Base-by-base conservation (phyloP, 1,140 invertebrate species). In the Fopius arisanus region DNA sequence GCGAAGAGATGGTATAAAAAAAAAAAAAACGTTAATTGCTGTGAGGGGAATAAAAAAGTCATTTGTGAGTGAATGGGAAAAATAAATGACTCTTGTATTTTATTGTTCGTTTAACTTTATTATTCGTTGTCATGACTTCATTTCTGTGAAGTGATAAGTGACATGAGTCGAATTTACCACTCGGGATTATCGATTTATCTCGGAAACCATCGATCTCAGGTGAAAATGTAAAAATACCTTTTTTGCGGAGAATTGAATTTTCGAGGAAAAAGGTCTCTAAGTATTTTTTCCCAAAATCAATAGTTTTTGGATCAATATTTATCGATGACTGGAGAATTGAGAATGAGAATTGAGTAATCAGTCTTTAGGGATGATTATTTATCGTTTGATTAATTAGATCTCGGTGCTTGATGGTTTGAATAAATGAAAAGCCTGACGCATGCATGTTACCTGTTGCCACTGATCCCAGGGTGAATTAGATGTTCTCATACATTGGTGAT, bases 31-130 rank as follows among this genome's bases (percentile, higher is more conserved):
- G 43, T 72, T 48, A 29, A 69, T 43, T 43, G 23, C 67, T 31
- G 41, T 67, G 70, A 63, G 63, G 65, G 70, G 68, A 54, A 62
- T 19, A 37, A 70, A 26, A 72, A 72, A 59, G 54, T 59, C 54
- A 59, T 59, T 72, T 63, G 70, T 72, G 70, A 72, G 70, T 72
- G 70, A 72, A 72, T 65, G 70, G 70, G 70, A 63, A 66, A 72
- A 29, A 72, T 67, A 72, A 62, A 31, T 71, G 54, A 40, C 68
- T 41, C 37, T 67, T 33, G 31, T 67, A 51, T 59, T 51, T 31
- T 70, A 54, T 70, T 72, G 70, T 72, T 72, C n/a, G 4, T 19
- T 48, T 41, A n/a, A 16, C 23, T 54, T 59, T 10, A 59, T 37
- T 33, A 41, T 26, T 59, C 54, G 26, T 59, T 59, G 54, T 59